phyloP scores from a whole-genome alignment of 2,797 vertebrate genomes.

The Cyprinella venusta region DNA sequence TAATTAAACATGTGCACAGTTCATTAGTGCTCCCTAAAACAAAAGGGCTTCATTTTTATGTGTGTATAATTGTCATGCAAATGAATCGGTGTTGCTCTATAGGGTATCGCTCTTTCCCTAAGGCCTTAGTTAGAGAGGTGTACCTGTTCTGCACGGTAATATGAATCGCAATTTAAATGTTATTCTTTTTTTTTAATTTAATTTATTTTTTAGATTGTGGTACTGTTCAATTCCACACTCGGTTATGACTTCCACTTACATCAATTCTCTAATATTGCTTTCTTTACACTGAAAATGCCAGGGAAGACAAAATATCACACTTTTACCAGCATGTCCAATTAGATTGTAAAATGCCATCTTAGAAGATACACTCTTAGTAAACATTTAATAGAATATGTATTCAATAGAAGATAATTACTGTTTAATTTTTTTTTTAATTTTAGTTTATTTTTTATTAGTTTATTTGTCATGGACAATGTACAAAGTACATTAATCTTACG shows the following conservation, averaged over 20 bases:
- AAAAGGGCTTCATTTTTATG: conserved; percentile 54
- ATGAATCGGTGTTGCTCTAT: conserved; percentile 51
- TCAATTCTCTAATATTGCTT: not conserved
- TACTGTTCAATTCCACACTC: not conserved
- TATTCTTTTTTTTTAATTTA: not conserved
- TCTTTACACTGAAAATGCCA: not conserved
- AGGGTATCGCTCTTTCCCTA: conserved; percentile 33
- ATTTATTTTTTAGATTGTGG: not conserved
- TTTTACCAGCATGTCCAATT: not conserved
- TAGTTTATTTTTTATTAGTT: too few relatives aligned
- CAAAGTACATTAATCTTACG: too few relatives aligned
- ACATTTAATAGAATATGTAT: not conserved
- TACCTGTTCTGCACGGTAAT: not conserved
- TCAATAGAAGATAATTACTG: too few relatives aligned
- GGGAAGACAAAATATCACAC: not conserved
- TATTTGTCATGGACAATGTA: too few relatives aligned
- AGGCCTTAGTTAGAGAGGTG: conserved; percentile 11
- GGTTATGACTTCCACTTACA: not conserved
- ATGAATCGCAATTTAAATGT: not conserved
- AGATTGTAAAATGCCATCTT: not conserved
- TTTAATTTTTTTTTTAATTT: too few relatives aligned
- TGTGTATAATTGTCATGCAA: conserved; percentile 55
- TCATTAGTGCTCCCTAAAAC: conserved; percentile 58
- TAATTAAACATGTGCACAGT: conserved; percentile 63
- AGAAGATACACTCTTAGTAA: not conserved